phyloP scores from a whole-genome alignment of 35 echinoderm and acorn worm species.

The Hemicentrotus pulcherrimus region DNA sequence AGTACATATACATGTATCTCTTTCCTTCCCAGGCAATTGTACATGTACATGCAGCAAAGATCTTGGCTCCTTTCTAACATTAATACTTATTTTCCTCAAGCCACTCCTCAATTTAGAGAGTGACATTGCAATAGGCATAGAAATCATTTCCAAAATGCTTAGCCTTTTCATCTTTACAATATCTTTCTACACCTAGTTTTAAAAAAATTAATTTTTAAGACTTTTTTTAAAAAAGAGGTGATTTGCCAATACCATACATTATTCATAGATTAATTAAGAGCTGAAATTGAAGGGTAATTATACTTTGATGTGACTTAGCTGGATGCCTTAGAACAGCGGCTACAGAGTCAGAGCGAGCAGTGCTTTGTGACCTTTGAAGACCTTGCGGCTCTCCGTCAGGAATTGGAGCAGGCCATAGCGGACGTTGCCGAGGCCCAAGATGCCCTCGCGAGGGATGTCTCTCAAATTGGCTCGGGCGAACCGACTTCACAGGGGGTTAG shows the following conservation, averaged over 20 bases:
- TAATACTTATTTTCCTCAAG: not conserved
- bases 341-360: not conserved
- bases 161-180: too few relatives aligned
- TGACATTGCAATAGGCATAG: not conserved
- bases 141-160: not conserved
- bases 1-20: too few relatives aligned
- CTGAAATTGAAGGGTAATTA: not conserved
- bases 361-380: constrained; percentile 32
- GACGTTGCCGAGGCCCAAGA: constrained; percentile 29
- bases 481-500: not conserved
- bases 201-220: too few relatives aligned
- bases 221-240: too few relatives aligned
- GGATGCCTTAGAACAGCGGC: constrained; percentile 26
- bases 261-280: not conserved
- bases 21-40: not conserved
- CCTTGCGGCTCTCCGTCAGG: not conserved
- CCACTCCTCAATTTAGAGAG: not conserved
- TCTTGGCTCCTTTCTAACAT: not conserved
- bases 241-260: not conserved
- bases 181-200: too few relatives aligned
- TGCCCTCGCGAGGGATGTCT: constrained; percentile 35
- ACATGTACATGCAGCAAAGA: not conserved
- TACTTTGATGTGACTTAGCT: constrained; percentile 33
- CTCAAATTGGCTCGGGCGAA: not conserved
- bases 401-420: not conserved